Percentiles rank a stretch among this genome's conserved stretches.
Conservation (phyloP, 1,140 invertebrate genomes). For the Cryptotermes secundus region DNA sequence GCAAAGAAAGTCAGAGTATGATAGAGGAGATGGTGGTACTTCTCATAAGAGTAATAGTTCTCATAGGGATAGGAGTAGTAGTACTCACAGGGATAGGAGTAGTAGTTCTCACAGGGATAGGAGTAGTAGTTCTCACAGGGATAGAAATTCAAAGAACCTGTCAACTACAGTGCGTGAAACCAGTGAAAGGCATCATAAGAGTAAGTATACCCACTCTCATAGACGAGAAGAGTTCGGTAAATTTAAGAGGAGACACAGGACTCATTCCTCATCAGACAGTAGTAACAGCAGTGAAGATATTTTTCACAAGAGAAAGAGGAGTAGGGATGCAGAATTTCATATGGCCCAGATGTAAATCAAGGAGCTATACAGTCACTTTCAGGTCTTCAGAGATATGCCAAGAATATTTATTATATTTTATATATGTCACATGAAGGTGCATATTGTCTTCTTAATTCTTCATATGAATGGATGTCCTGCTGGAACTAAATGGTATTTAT, state of each 20-base stretch:
- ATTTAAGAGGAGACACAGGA: not conserved
- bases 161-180: not conserved
- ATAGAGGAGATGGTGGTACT: not conserved
- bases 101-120: not conserved
- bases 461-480: too few relatives aligned
- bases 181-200: not conserved
- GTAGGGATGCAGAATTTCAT: not conserved
- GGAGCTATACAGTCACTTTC: too few relatives aligned
- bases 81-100: too few relatives aligned
- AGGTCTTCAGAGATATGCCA: too few relatives aligned
- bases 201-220: not conserved
- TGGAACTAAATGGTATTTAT: too few relatives aligned
- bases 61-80: too few relatives aligned
- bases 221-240: not conserved
- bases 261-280: not conserved
- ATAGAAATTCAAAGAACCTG: not conserved
- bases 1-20: not conserved
- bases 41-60: too few relatives aligned
- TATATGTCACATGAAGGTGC: too few relatives aligned
- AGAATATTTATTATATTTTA: too few relatives aligned
- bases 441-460: too few relatives aligned
- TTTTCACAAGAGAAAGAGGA: not conserved
- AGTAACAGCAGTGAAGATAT: not conserved
- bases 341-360: too few relatives aligned
- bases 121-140: not conserved